phyloP scores from a whole-genome alignment of 2,113 vertebrate genomes.

The Melanocharis versteri region DNA sequence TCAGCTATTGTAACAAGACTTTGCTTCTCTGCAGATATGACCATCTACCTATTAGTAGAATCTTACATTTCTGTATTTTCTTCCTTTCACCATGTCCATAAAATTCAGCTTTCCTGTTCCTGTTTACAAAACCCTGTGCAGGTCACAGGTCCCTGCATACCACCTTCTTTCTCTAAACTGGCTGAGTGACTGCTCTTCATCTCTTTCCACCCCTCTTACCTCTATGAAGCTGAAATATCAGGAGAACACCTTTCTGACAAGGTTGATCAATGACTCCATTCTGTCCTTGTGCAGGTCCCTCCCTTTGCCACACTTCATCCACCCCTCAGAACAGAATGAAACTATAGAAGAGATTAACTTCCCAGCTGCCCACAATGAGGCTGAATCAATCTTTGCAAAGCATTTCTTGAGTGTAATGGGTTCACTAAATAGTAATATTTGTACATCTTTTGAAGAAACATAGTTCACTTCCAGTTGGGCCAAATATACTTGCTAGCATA shows the following conservation, averaged over 20 bases:
- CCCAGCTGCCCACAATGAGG: constrained; percentile 39
- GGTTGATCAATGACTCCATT: constrained; percentile 67
- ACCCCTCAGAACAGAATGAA: constrained; percentile 67
- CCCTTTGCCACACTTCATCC: constrained; percentile 64
- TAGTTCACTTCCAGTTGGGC: not conserved
- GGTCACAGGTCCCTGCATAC: constrained; percentile 3
- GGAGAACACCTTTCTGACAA: constrained; percentile 65
- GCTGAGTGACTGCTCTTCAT: constrained; percentile 33
- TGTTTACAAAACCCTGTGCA: not conserved
- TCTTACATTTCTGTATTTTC: not conserved
- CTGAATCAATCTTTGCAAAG: constrained; percentile 51
- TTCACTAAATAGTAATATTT: constrained; percentile 27
- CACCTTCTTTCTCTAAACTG: constrained; percentile 9
- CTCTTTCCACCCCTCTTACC: constrained; percentile 65
- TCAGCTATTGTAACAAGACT: not conserved
- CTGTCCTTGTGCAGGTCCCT: constrained; percentile 65
- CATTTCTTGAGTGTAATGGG: constrained; percentile 5
- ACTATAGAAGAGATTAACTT: constrained; percentile 68
- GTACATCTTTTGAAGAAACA: constrained; percentile 16
- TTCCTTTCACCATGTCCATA: not conserved
- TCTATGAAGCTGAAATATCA: constrained; percentile 63
- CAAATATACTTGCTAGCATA: not conserved
- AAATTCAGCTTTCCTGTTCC: not conserved
- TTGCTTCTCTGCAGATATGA: not conserved
- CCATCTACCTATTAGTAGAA: not conserved